Evolutionary conservation across 2,888 invertebrate genomes (phyloP), one percentile per base, ranked within the genome.

Genomic region (Trissolcus brochymenae): DNA sequence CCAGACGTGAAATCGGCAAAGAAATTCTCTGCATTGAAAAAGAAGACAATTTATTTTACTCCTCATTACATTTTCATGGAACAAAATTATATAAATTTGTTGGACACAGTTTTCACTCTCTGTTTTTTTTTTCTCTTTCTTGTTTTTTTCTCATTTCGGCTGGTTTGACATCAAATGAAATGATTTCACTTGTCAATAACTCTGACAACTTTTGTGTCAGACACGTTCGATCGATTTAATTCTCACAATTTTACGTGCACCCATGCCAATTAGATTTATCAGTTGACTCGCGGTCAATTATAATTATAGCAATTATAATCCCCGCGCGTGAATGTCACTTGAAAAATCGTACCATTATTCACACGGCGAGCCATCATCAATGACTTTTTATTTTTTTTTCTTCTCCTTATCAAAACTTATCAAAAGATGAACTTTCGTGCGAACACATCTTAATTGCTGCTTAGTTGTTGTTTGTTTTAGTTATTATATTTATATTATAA

Each of bases 201-300:
- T 41, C n/a, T 43, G 54, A 55, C 61, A 17, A 29, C 59, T 4
- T 67, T 67, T 62, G 53, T 75, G 62, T 49, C 40, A 46, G 16
- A 19, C 51, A 53, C 19, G n/a, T 60, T 13, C 46, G 67, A 70
- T 74, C 71, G 66, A 70, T 78, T 71, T 70, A 51, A 71, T 71
- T 74, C 65, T 70, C 71, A 51, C 74, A 59, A 74, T 67, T 71
- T 78, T 71, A 71, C 57, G 62, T 74, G 74, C 70, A 17, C 21
- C 21, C 78, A 74, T 78, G 66, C 66, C 66, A 78, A 74, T 78
- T 74, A 74, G 74, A 78, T 73, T 66, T 74, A 78, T 78, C 74
- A 71, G 70, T 67, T 21, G 16, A 53, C 40, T 35, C 35, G 29
- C 17, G 43, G 65, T 53, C 78, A 78, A 78, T 78, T 78, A n/a